phyloP scores from a whole-genome alignment of 2,113 vertebrate genomes.

The Apistogramma diplotaenia region DNA sequence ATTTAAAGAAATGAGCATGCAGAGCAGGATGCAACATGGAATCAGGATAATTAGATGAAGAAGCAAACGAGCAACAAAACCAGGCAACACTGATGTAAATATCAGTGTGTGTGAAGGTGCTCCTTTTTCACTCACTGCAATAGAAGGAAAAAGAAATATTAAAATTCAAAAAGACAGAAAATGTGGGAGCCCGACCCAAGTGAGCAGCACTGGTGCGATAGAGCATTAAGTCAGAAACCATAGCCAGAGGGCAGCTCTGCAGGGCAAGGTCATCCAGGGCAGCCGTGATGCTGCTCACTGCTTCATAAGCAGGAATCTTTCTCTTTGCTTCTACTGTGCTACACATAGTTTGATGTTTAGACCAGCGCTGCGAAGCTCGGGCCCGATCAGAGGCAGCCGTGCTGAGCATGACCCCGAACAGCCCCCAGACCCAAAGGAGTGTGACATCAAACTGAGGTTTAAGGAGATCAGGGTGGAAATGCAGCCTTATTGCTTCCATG shows the following conservation, averaged over 20 bases:
- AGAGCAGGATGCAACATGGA: too few species aligned
- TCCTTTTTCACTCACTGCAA: not conserved
- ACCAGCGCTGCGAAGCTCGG: not conserved
- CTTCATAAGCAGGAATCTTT: not conserved
- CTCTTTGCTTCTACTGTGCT: not conserved
- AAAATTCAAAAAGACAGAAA: not conserved
- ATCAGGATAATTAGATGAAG: not conserved
- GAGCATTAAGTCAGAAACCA: not conserved
- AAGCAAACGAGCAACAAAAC: not conserved
- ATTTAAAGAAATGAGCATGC: too few species aligned
- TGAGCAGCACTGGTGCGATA: not conserved
- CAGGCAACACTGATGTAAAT: not conserved
- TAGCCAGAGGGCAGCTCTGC: not conserved
- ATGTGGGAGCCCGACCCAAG: not conserved
- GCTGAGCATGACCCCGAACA: not conserved
- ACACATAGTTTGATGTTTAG: not conserved
- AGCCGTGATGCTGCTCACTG: not conserved
- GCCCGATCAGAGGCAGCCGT: not conserved
- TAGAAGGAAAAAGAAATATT: not conserved
- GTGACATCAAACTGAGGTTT: not conserved
- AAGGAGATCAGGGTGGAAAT: not conserved
- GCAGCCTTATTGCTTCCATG: accelerated
- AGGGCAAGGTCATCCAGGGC: not conserved
- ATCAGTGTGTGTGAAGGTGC: not conserved
- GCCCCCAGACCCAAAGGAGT: not conserved